phyloP scores from a whole-genome alignment of 2,888 invertebrate genomes.

The Lasioglossum lativentre region DNA sequence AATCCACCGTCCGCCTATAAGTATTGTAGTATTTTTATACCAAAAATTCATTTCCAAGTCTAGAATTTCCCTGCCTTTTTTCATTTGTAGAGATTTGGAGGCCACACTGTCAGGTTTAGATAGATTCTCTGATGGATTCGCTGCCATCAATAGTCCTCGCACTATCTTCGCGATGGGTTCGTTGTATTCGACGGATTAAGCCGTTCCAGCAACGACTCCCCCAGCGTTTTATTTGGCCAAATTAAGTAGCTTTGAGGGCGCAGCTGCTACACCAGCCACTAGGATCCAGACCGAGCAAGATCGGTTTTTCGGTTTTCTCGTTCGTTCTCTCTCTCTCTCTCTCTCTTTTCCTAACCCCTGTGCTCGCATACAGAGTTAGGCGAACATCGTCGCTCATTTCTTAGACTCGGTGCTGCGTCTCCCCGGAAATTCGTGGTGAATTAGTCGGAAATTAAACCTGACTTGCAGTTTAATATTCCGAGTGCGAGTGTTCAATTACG shows the following conservation, averaged over 20 bases:
- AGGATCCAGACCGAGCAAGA: slow-evolving; percentile 22
- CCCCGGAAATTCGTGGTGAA: background rate
- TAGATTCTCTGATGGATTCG: background rate
- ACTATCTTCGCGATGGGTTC: slow-evolving; percentile 57
- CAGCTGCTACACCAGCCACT: slow-evolving; percentile 44
- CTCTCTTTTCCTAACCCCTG: no score
- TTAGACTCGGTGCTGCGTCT: background rate
- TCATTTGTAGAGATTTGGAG: background rate
- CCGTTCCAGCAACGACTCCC: slow-evolving; percentile 38
- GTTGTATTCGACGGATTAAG: slow-evolving; percentile 62
- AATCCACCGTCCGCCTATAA: no score
- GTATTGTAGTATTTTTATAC: no score
- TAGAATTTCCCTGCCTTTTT: background rate
- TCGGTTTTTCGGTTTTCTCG: slow-evolving; percentile 16
- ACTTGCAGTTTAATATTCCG: background rate
- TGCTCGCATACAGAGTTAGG: background rate
- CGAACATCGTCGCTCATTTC: slow-evolving; percentile 13
- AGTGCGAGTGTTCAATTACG: background rate
- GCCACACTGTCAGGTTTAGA: background rate
- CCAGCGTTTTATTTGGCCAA: slow-evolving; percentile 52
- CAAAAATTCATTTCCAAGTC: background rate
- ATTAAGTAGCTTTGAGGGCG: slow-evolving; percentile 54
- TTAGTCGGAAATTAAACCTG: background rate
- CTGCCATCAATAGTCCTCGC: slow-evolving; percentile 29
- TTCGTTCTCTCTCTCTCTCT: background rate